phyloP scores from a whole-genome alignment of 30 jellyfish, hydroid and myxozoan genomes.

The Rhopilema esculentum region DNA sequence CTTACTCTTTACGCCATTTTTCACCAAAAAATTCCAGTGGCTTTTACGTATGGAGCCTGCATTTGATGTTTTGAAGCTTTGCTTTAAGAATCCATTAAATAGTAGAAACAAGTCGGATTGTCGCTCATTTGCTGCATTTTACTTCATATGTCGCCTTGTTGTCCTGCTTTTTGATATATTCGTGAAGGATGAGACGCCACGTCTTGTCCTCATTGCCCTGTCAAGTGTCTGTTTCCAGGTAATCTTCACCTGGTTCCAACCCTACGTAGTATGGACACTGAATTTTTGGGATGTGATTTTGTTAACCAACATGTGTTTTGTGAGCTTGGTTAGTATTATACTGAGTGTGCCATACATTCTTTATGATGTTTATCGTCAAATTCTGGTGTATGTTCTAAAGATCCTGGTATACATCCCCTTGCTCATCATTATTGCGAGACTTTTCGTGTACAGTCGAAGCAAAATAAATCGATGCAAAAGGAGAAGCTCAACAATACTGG shows the following conservation, averaged over 20 bases:
- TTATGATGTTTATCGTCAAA: constrained; percentile 1
- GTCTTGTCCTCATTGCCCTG: constrained; percentile 73
- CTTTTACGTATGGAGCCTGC: constrained; percentile 77
- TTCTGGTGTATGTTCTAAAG: constrained; percentile 10
- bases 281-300: constrained; percentile 88
- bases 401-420: constrained; percentile 78
- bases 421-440: constrained; percentile 41
- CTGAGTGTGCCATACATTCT: constrained; percentile 82
- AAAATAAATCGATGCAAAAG: constrained; percentile 9
- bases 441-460: constrained; percentile 21
- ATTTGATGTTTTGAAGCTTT: constrained; percentile 65
- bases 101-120: constrained; percentile 35
- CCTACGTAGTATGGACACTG: constrained; percentile 81
- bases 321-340: constrained; percentile 75
- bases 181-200: constrained; percentile 73
- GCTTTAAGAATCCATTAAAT: constrained; percentile 69
- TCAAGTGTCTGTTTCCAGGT: constrained; percentile 71
- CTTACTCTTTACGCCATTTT: constrained; percentile 82
- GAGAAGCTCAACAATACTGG: not conserved
- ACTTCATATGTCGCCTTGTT: constrained; percentile 78
- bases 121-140: constrained; percentile 84
- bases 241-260: constrained; percentile 80
- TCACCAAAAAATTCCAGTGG: constrained; percentile 37
- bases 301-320: constrained; percentile 75
- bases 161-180: constrained; percentile 60